Conservation (phyloP, 2,113 vertebrate genomes). For the Hyla sarda region DNA sequence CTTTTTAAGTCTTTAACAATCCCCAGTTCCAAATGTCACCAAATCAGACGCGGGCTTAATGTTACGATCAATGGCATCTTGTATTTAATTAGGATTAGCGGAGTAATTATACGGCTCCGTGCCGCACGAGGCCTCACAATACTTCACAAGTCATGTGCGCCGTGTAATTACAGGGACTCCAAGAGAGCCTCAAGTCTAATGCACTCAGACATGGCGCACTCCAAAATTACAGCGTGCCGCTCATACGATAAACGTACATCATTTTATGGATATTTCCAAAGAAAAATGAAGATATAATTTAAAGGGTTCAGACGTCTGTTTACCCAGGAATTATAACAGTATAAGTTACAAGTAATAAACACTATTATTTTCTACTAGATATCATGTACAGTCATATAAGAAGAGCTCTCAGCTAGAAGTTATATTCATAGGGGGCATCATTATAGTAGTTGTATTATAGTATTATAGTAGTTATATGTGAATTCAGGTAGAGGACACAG, state of each 20-base stretch:
- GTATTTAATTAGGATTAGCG: conserved; percentile 44
- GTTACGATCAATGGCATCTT: conserved; percentile 30
- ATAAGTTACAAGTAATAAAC: neutral
- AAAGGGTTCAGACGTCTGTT: neutral
- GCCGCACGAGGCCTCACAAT: neutral
- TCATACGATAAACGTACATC: neutral
- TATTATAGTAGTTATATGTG: neutral
- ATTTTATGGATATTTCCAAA: neutral
- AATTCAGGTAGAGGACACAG: no score
- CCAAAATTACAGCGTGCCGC: neutral
- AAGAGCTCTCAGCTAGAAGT: neutral
- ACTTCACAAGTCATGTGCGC: conserved; percentile 23
- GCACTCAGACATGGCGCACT: neutral
- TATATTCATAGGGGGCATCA: neutral
- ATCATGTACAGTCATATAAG: neutral
- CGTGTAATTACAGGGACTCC: neutral
- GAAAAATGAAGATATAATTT: neutral
- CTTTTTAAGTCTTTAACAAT: conserved; percentile 18
- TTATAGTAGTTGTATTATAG: neutral
- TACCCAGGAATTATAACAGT: neutral
- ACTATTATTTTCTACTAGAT: neutral
- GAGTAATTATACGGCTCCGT: conserved; percentile 23
- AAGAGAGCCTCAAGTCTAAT: neutral
- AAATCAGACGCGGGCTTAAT: neutral
- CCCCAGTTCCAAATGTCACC: conserved; percentile 10